Base-by-base conservation (phyloP, 2,113 vertebrate species). In the Geococcyx californianus region DNA sequence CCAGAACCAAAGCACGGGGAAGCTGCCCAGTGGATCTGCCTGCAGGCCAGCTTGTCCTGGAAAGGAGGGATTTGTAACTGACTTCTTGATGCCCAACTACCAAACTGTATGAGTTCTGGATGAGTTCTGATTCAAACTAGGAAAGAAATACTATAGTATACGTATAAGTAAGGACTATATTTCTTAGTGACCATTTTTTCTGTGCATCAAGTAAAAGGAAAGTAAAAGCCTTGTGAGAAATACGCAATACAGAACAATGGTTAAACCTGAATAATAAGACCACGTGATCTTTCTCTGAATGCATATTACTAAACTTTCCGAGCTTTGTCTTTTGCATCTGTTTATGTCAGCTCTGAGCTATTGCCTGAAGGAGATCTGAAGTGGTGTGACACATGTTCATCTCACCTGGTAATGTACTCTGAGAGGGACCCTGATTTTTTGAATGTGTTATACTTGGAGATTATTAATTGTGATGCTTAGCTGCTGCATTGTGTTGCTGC, bases 271-370 rank as follows among this genome's bases (percentile, higher is more conserved):
- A 63, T 60, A 55, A 60, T 66, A 74, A 84, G 45, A 47, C 34
- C 56, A 62, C 1, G 0, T 78, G 26, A n/a, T 73, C 55, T 24
- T 76, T 73, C 58, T 90, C 74, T 84, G 56, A 86, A 64, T 88
- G n/a, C 24, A 1, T 73, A 6, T 78, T 89, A 16, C 66, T 79
- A 73, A 92, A 74, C 10, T 26, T 78, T 93, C 28, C 60, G 62
- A 72, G 82, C 58, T 73, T 89, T 84, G 70, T 93, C 60, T 93
- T 91, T 95, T 93, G 84, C 88, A 91, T 95, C 94, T 95, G 90
- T 94, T 97, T 96, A 66, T 95, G 95, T 97, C 97, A 96, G 89
- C 78, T 78, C 90, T 77, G 49, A 97, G 95, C 90, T 92, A 76
- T 76, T 95, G 74, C 77, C 91, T 88, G 89, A 86, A 94, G 88